These are phyloP conservation scores for Ormyrus rosae DNA, from an alignment of 2,888 invertebrate species.

Conservation along the genomic window DNA sequence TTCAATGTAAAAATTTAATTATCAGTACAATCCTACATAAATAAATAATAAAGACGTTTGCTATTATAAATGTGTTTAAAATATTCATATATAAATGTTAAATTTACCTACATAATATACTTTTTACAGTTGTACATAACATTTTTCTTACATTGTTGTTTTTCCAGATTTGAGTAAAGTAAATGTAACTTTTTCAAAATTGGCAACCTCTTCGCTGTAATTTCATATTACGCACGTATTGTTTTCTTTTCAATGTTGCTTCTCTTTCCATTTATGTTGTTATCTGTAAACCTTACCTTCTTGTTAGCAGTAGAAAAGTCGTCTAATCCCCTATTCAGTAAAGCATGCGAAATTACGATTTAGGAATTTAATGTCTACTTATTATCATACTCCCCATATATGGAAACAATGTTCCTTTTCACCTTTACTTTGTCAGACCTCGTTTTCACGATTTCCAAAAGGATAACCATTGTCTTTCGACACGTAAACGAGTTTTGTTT, in stretches of 20 bases:
- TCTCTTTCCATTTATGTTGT: neutral
- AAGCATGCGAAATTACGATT: too few relatives aligned
- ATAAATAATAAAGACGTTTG: constrained; percentile 9
- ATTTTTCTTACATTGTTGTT: neutral
- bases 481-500: too few relatives aligned
- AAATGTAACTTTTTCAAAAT: constrained; percentile 13
- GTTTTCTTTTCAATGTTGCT: constrained; percentile 1
- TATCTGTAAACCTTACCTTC: too few relatives aligned
- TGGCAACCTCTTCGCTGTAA: constrained; percentile 16
- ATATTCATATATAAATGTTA: constrained; percentile 5
- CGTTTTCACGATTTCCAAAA: too few relatives aligned
- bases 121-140: neutral
- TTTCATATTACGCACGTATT: constrained; percentile 17
- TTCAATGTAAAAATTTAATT: neutral
- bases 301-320: too few relatives aligned
- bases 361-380: too few relatives aligned
- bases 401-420: too few relatives aligned
- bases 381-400: too few relatives aligned
- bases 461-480: too few relatives aligned
- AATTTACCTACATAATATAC: too few relatives aligned
- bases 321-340: too few relatives aligned
- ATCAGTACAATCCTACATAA: neutral
- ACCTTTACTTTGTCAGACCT: too few relatives aligned
- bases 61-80: neutral
- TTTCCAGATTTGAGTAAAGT: neutral